phyloP scores from a whole-genome alignment of 2,113 vertebrate species.

The Tachysurus vachellii region DNA sequence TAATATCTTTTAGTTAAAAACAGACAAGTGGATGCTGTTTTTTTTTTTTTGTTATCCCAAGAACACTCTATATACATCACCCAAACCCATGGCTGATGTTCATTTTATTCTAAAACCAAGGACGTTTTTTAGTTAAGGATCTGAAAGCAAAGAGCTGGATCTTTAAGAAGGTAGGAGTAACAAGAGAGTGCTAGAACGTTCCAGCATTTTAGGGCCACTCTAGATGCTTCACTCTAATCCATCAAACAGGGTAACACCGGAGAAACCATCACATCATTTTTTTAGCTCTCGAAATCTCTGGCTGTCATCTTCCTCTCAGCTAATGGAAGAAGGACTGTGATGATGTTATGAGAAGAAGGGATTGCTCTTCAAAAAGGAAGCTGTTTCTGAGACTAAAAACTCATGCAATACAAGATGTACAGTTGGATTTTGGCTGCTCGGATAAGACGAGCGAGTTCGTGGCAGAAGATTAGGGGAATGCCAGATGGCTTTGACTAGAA shows the following conservation, averaged over 20 bases:
- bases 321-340: not conserved
- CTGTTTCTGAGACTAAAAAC: not conserved
- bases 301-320: slow-evolving; percentile 15
- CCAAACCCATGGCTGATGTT: not conserved
- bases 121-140: not conserved
- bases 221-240: not conserved
- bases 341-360: slow-evolving; percentile 7
- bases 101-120: not conserved
- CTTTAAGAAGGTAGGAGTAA: not conserved
- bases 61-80: not conserved
- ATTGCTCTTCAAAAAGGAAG: slow-evolving; percentile 21
- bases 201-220: not conserved
- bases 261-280: not conserved
- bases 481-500: slow-evolving; percentile 34
- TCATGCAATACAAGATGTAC: slow-evolving; percentile 13
- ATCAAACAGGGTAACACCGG: not conserved
- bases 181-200: not conserved
- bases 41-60: not conserved
- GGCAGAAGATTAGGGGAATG: not conserved
- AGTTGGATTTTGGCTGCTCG: slow-evolving; percentile 39
- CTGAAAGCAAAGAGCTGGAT: not conserved
- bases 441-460: slow-evolving; percentile 5
- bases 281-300: slow-evolving; percentile 26
- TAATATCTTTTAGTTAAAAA: not conserved
- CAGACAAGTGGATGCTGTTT: not conserved